These are phyloP conservation scores for Trachelus tabidus DNA, from an alignment of 2,888 invertebrate species.

Conservation along the genomic window DNA sequence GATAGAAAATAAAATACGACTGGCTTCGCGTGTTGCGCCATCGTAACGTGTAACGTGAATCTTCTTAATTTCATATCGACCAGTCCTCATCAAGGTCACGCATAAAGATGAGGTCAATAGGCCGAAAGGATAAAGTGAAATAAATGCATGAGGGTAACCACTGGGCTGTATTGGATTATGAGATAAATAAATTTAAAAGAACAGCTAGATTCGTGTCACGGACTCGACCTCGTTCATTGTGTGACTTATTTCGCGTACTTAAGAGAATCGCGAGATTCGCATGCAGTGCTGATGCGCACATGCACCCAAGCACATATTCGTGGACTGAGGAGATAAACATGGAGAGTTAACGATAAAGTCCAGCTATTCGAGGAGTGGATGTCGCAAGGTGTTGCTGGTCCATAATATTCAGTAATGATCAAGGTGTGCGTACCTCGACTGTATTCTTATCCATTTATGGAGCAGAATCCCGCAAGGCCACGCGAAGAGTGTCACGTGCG, in stretches of 20 bases:
- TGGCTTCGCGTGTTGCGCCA: neutral
- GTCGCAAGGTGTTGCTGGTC: constrained; percentile 22
- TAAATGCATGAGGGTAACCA: neutral
- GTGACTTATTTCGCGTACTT: neutral
- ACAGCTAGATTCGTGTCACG: constrained; percentile 26
- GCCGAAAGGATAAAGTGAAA: constrained; percentile 6
- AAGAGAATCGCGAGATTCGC: neutral
- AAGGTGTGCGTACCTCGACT: constrained; percentile 22
- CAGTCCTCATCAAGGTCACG: neutral
- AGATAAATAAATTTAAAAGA: neutral
- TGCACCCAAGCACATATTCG: neutral
- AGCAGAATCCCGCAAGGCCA: constrained; percentile 26
- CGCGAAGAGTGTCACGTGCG: constrained; percentile 30
- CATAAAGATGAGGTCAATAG: neutral
- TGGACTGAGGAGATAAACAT: neutral
- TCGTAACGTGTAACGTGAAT: neutral
- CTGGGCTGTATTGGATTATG: neutral
- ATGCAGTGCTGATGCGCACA: neutral
- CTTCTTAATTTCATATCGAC: neutral
- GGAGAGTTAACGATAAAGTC: neutral
- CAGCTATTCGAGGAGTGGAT: constrained; percentile 12
- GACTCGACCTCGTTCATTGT: constrained; percentile 25
- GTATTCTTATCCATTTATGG: constrained; percentile 32
- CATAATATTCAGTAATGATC: constrained; percentile 5
- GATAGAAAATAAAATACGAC: neutral